Evolutionary conservation across 2,888 invertebrate species (phyloP).

Genomic region (Dasysyrphus albostriatus): DNA sequence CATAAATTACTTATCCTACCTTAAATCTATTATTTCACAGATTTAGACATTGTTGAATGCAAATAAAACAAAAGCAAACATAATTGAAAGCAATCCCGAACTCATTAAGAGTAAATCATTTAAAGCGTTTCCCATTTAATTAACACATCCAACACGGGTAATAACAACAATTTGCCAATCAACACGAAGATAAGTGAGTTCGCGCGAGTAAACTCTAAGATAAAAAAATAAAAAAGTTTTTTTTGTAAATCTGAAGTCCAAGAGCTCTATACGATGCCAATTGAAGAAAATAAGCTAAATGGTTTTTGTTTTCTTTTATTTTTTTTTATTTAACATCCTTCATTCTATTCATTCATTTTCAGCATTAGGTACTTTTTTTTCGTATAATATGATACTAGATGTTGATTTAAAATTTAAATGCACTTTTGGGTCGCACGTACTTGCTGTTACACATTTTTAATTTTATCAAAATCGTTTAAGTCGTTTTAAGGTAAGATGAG

Average conservation of each 20-base stretch:
- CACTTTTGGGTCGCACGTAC: not conserved
- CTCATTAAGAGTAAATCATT: conserved; percentile 48
- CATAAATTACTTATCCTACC: not conserved
- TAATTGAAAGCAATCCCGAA: conserved; percentile 16
- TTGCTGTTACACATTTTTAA: not conserved
- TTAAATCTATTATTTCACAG: not conserved
- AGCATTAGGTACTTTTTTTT: conserved; percentile 6
- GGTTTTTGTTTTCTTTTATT: conserved; percentile 27
- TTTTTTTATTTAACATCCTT: conserved; percentile 39
- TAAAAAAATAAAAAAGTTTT: not conserved
- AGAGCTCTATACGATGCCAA: conserved; percentile 50
- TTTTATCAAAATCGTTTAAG: not conserved
- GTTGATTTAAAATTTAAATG: not conserved
- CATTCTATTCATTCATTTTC: conserved; percentile 30
- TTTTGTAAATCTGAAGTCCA: conserved; percentile 17
- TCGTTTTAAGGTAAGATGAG: too few species aligned
- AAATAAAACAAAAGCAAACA: conserved; percentile 10
- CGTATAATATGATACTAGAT: not conserved
- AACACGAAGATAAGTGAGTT: conserved; percentile 66
- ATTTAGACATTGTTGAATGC: conserved; percentile 10
- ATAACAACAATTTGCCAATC: conserved; percentile 68
- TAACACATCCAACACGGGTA: conserved; percentile 66
- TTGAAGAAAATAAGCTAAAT: conserved; percentile 59
- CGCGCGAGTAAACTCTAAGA: conserved; percentile 42
- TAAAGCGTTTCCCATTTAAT: conserved; percentile 63